Percentiles rank a stretch among this genome's conserved stretches.
Conservation (phyloP, 2,888 invertebrate species). For the Drosophila multiciliata region DNA sequence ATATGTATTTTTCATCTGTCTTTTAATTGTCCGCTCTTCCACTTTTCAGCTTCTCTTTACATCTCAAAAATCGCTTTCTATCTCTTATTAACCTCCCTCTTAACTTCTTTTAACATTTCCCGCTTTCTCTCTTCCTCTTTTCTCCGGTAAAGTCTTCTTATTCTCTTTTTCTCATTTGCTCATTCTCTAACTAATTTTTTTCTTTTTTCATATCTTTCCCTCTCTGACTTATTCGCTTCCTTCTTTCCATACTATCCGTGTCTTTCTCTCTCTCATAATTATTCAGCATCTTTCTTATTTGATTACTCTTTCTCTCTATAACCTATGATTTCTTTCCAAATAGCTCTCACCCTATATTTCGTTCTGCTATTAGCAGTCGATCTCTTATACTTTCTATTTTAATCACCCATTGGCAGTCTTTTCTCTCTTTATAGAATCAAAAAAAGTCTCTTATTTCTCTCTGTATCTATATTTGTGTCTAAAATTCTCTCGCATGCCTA, state of each 20-base stretch:
- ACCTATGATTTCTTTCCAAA: background rate
- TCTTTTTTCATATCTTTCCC: background rate
- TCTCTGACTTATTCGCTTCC: background rate
- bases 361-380: background rate
- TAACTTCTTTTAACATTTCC: background rate
- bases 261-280: background rate
- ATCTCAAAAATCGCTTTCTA: background rate
- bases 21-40: background rate
- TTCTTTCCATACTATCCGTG: background rate
- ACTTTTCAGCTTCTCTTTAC: background rate
- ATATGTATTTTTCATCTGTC: background rate
- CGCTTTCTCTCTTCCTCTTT: background rate
- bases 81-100: too few species aligned
- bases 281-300: background rate
- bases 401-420: background rate
- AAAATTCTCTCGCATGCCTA: background rate
- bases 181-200: background rate
- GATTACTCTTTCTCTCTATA: background rate
- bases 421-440: background rate
- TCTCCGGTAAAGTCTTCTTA: background rate
- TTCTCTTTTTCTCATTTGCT: background rate
- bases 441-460: background rate
- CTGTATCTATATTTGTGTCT: background rate
- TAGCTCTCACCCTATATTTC: background rate
- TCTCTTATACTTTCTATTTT: background rate